Evolutionary conservation across 64 coral and sea anemone species (phyloP).

Genomic region (Stichodactyla mertensii): DNA sequence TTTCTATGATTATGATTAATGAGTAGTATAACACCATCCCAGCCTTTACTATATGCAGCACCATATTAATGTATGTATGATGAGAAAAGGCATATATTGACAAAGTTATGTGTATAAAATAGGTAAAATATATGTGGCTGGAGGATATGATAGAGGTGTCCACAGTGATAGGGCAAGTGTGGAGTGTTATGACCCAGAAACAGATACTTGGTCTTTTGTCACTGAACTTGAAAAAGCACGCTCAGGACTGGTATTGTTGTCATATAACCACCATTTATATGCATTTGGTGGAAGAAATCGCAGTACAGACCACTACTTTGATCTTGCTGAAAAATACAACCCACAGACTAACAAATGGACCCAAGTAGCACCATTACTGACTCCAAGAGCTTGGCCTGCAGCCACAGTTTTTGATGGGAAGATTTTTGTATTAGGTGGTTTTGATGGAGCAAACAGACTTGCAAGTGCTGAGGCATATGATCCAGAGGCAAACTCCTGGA

Average conservation of each 20-base stretch:
- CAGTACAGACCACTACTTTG: conserved; percentile 98
- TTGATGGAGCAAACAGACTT: conserved; percentile 93
- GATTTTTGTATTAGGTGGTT: conserved; percentile 94
- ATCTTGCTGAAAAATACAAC: conserved; percentile 86
- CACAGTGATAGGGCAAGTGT: conserved; percentile 93
- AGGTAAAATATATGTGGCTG: conserved; percentile 93
- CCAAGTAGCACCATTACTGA: conserved; percentile 80
- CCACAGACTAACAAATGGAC: conserved; percentile 79
- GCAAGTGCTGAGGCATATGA: conserved; percentile 89
- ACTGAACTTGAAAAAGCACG: conserved; percentile 97
- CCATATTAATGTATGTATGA: no score
- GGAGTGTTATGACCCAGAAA: conserved; percentile 93
- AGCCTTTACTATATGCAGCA: no score
- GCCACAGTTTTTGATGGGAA: conserved; percentile 91
- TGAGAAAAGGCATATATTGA: no score
- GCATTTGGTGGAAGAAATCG: conserved; percentile 95
- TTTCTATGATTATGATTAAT: no score
- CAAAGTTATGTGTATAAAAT: neutral
- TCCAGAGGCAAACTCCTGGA: conserved; percentile 74
- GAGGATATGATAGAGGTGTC: conserved; percentile 93
- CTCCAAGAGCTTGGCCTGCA: conserved; percentile 87
- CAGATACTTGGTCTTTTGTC: conserved; percentile 96
- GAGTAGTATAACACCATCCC: no score
- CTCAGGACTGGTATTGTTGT: conserved; percentile 68
- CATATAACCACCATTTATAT: conserved; percentile 71